A percentile compares a stretch with the other conserved stretches of the same genome.
Conservation (phyloP, 2,888 invertebrate genomes). For the Apamea crenata region DNA sequence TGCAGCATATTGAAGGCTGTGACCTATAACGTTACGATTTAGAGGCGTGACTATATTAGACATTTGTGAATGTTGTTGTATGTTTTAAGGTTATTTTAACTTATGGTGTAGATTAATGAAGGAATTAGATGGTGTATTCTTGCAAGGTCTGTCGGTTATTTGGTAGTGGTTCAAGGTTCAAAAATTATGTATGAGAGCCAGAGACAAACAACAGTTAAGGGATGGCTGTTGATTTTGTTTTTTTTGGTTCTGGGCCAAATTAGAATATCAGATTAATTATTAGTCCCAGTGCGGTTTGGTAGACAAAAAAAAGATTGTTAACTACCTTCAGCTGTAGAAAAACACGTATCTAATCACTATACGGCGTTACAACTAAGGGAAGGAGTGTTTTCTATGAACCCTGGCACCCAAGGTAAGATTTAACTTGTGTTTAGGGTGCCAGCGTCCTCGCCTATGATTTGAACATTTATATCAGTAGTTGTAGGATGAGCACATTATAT, state of each 20-base stretch:
- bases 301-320: background rate
- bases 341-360: too few relatives aligned
- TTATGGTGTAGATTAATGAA: constrained; percentile 1
- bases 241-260: background rate
- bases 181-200: background rate
- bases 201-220: background rate
- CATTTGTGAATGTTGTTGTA: background rate
- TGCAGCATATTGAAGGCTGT: constrained; percentile 33
- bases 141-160: constrained; percentile 8
- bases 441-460: too few relatives aligned
- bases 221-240: background rate
- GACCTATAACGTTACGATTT: constrained; percentile 23
- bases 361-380: too few relatives aligned
- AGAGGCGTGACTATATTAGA: constrained; percentile 4
- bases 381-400: too few relatives aligned
- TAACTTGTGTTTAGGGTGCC: too few relatives aligned
- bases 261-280: background rate
- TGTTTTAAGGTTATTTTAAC: background rate
- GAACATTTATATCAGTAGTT: too few relatives aligned
- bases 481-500: too few relatives aligned
- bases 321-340: too few relatives aligned
- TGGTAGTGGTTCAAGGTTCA: background rate
- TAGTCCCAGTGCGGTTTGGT: background rate
- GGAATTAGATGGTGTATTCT: background rate
- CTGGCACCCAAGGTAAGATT: too few relatives aligned